Base-by-base conservation (phyloP, 92 coral and sea anemone genomes). In the Epizoanthus scotinus region DNA sequence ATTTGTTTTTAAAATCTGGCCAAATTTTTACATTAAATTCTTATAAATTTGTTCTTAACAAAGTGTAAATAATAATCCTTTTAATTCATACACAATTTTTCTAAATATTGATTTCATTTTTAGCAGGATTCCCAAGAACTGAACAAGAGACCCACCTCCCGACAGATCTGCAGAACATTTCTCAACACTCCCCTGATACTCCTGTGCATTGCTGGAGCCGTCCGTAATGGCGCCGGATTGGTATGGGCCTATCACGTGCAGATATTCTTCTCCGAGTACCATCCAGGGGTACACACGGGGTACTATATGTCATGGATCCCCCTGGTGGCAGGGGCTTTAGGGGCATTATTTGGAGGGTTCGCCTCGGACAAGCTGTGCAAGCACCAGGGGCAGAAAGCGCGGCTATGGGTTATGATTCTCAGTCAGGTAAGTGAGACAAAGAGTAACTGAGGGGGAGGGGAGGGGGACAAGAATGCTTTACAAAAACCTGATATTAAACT, bases 301-400 rank as follows among this genome's bases (percentile, higher is more conserved):
- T 74, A 74, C 67, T 74, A 74, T 61, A 58, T 74, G 80, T 74
- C 80, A n/a, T 74, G 80, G 80, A 74, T 74, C 34, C 80, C 80
- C 15, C 52, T 58, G 15, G 80, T 74, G 27, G 80, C 24, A 9
- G 80, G 80, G 5, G 25, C 55, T 44, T 9, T 56, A 14, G 80
- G 80, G 8, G 54, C 67, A 58, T 6, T 57, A 34, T 55, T 74
- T 57, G 80, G 80, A 58, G 80, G 80, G 62, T 34, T 74, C 52
- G 31, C 58, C 34, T 74, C 80, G 21, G 80, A 74, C 40, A 74
- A 58, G 52, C 80, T 74, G 21, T 57, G 66, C 21, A 57, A 74
- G 42, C 29, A 58, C 55, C 80, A 20, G 0, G 80, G 80, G 22
- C 62, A 29, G 28, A 74, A 29, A 2, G 80, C 80, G 20, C 67